These are phyloP conservation scores for Orthonyx spaldingii DNA, from an alignment of 2,113 vertebrate species.

Conservation along the genomic window DNA sequence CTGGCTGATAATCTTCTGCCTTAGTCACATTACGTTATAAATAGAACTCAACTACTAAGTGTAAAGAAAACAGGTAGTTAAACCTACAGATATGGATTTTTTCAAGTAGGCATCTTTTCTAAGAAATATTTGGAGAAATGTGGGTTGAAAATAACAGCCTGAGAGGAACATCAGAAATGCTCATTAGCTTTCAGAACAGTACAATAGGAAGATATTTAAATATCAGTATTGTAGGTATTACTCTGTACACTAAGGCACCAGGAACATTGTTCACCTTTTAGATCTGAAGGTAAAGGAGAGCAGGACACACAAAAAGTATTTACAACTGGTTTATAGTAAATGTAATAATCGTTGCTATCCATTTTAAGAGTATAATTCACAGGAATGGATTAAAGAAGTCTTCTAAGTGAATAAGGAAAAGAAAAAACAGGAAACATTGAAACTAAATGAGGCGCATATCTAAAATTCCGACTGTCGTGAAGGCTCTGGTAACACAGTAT, in stretches of 20 bases:
- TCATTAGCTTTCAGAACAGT: neutral
- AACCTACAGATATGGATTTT: neutral
- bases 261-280: neutral
- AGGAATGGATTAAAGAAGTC: neutral
- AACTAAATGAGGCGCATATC: neutral
- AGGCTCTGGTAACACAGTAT: neutral
- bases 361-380: neutral
- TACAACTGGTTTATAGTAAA: neutral
- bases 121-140: neutral
- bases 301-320: neutral
- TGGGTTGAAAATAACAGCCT: neutral
- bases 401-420: neutral
- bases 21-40: neutral
- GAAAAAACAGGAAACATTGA: neutral
- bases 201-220: neutral
- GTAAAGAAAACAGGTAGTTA: neutral
- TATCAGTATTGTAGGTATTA: neutral
- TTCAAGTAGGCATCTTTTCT: neutral
- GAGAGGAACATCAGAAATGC: neutral
- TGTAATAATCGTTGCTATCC: fast-evolving
- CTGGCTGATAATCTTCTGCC: neutral
- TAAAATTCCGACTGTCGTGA: neutral
- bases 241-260: neutral
- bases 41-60: neutral
- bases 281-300: neutral